These are phyloP conservation scores for Neosalanx taihuensis DNA, from an alignment of 2,797 vertebrate species.

Conservation along the genomic window DNA sequence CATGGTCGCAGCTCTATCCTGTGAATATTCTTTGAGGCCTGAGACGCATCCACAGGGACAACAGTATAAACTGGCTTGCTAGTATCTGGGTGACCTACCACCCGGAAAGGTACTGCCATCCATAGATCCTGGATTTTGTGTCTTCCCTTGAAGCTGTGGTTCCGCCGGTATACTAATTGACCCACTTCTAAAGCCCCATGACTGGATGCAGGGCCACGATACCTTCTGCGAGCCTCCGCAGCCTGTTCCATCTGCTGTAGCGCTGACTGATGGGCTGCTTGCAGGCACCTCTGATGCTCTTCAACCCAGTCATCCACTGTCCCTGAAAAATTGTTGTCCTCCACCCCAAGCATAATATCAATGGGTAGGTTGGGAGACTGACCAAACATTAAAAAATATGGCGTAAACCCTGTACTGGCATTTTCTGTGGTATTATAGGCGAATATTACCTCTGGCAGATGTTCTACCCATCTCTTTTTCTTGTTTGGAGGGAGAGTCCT, in stretches of 20 bases:
- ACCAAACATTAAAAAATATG: constrained; percentile 8
- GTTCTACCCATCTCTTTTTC: neutral
- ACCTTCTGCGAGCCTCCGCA: neutral
- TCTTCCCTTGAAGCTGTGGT: neutral
- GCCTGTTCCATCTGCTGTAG: neutral
- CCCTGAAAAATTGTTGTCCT: neutral
- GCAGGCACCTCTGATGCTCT: neutral
- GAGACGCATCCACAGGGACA: neutral
- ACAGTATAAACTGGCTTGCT: neutral
- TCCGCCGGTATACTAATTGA: neutral
- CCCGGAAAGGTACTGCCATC: neutral
- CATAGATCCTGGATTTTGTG: constrained; percentile 1
- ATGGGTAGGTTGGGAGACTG: constrained; percentile 2
- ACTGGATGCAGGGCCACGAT: neutral
- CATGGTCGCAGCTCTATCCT: neutral
- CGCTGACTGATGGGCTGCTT: neutral
- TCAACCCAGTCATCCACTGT: neutral
- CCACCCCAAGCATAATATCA: neutral
- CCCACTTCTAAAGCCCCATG: neutral
- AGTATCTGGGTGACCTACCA: neutral
- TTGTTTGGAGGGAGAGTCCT: constrained; percentile 5
- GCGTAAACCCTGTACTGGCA: constrained; percentile 1
- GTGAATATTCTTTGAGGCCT: neutral
- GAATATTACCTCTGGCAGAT: constrained; percentile 7
- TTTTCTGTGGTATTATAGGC: neutral